Evolutionary conservation across 1,140 invertebrate genomes (phyloP), one percentile per base, ranked within the genome.

Genomic region (Asbolus verrucosus): DNA sequence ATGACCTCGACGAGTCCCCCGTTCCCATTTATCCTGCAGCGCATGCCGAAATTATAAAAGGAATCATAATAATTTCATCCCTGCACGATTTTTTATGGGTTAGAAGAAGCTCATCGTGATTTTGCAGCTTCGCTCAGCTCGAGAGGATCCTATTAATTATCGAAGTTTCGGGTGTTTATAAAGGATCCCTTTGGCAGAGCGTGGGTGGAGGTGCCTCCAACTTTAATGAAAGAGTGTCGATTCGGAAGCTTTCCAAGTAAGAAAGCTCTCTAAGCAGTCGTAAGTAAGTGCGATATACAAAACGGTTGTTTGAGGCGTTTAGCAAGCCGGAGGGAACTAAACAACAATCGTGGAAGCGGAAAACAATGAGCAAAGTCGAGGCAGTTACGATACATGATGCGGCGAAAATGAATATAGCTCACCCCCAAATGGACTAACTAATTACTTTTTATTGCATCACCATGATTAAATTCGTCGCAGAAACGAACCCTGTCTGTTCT

Each of bases 201-300:
- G 39, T 41, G 41, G 6, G 41, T 6, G 18, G 13, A 41, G 16
- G 39, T n/a, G 41, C 14, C 41, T 46, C 18, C 4, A 19, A 46
- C 16, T 16, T 38, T 38, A 38, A 38, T 38, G 41, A 46, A 46
- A 46, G 41, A 46, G 41, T 46, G 41, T 19, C 41, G 41, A 46
- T 46, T 46, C 41, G 41, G 41, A 46, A n/a, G 27, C 27, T 30
- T 30, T 30, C 27, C 27, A 8, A 30, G 27, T 0, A 30, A 8
- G 27, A 30, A 30, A 46, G 41, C 41, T 46, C 18, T 46, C 41
- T 46, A 46, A 46, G 41, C 21, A 46, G 41, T 46, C 41, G 41
- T 46, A 46, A 46, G 41, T 46, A 46, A 46, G 41, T 46, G 41
- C 41, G 41, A 46, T 46, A 46, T 46, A 46, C 41, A 46, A 46